phyloP scores from a whole-genome alignment of 2,797 vertebrate genomes.

The Lepilemur septentrionalis region DNA sequence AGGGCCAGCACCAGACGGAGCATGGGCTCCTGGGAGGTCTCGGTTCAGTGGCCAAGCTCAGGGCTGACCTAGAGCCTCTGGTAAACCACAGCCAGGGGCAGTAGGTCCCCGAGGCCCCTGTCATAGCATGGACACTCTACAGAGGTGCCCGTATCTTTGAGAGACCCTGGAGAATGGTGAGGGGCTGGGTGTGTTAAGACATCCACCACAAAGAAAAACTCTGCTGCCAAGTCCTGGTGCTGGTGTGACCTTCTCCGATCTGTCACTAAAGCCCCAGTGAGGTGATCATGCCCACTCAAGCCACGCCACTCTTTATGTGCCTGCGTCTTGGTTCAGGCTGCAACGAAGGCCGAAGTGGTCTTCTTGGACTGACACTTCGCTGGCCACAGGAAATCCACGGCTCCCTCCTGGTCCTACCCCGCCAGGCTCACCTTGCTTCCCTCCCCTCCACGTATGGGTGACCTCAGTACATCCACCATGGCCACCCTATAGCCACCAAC shows the following conservation, averaged over 20 bases:
- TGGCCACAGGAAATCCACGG: rapidly evolving
- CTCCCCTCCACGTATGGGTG: rapidly evolving
- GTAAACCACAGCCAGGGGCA: not conserved
- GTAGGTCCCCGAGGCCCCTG: rapidly evolving
- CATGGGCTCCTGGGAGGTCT: too few relatives aligned
- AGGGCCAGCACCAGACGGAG: not conserved
- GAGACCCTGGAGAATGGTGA: rapidly evolving
- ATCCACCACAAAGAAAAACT: not conserved
- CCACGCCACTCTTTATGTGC: not conserved
- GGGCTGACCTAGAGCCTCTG: not conserved
- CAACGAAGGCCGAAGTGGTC: not conserved
- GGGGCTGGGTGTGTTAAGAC: not conserved
- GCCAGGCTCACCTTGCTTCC: not conserved
- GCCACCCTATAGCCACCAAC: not conserved
- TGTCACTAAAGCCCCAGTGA: not conserved
- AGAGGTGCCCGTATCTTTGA: not conserved
- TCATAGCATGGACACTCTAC: not conserved
- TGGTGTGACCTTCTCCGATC: not conserved
- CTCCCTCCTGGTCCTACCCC: not conserved
- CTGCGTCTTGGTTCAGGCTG: not conserved
- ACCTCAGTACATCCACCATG: rapidly evolving
- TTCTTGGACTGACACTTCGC: not conserved
- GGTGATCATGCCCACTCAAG: not conserved
- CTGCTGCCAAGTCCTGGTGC: not conserved
- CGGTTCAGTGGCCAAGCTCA: not conserved